Conservation (phyloP, 2,797 vertebrate species). For the Remorina albescens region DNA sequence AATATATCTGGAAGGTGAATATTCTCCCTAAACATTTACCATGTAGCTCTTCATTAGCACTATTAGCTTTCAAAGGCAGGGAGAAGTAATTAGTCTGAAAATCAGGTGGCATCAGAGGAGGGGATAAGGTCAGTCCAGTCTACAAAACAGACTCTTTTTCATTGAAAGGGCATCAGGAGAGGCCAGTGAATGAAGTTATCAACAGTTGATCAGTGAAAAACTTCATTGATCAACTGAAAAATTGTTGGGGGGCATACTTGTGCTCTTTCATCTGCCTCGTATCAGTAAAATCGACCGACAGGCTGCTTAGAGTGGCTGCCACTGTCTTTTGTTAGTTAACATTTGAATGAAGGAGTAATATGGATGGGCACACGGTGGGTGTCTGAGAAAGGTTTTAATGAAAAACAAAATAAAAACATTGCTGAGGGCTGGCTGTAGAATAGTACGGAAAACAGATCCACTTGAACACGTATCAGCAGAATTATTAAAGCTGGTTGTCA, state of each 20-base stretch:
- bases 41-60: not conserved
- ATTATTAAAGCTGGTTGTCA: slow-evolving; percentile 57
- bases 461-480: slow-evolving; percentile 50
- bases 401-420: not conserved
- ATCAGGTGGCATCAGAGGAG: not conserved
- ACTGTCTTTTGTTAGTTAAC: not conserved
- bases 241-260: not conserved
- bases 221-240: no score
- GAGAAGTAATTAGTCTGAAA: not conserved
- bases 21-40: not conserved
- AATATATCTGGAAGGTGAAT: not conserved
- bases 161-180: no score
- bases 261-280: not conserved
- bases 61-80: not conserved
- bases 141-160: no score
- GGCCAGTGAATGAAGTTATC: no score
- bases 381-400: not conserved
- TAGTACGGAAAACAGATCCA: not conserved
- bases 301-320: not conserved
- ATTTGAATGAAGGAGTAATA: not conserved
- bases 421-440: not conserved
- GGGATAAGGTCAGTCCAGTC: no score
- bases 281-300: not conserved
- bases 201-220: no score
- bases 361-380: not conserved